Base-by-base conservation (phyloP, 2,888 invertebrate genomes). In the Erebia palarica region DNA sequence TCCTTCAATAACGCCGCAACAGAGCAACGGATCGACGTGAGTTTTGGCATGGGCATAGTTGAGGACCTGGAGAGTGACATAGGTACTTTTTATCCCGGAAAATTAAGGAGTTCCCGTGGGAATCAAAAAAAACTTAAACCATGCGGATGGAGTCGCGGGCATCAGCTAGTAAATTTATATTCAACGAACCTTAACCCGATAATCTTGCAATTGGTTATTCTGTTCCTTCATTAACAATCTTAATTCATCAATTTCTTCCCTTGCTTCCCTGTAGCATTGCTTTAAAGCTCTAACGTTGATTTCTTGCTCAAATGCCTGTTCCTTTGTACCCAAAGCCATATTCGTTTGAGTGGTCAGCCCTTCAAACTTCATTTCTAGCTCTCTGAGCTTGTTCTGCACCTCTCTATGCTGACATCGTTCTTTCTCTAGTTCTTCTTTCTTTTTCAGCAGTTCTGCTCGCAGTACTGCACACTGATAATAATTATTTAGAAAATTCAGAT, bases 121-220 rank as follows among this genome's bases (percentile, higher is more conserved):
- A n/a, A n/a, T n/a, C n/a, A n/a, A n/a, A n/a, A n/a, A n/a, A n/a
- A n/a, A n/a, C n/a, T n/a, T n/a, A n/a, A n/a, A n/a, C n/a, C n/a
- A n/a, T n/a, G n/a, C n/a, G n/a, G n/a, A n/a, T n/a, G n/a, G n/a
- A n/a, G n/a, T n/a, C n/a, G n/a, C n/a, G n/a, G n/a, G n/a, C n/a
- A n/a, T n/a, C n/a, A n/a, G n/a, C n/a, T n/a, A n/a, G n/a, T n/a
- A n/a, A 5, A 58, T n/a, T 14, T 36, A 36, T 36, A 27, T 14
- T 21, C 59, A 5, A 63, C 70, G 13, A 51, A 94, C 94, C 86
- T 96, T 96, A 74, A 95, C 95, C 67, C 96, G 92, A 80, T 96
- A 96, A 78, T 96, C 96, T 75, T 95, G 95, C 10, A 96, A 81
- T 82, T 96, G 96, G 9, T 92, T 90, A 68, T 95, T 94, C 79